Percentiles rank a stretch among this genome's conserved stretches.
These are phyloP conservation scores for Catostylus mosaicus DNA, from an alignment of 30 jellyfish, hydroid and myxozoan species.

Conservation along the genomic window DNA sequence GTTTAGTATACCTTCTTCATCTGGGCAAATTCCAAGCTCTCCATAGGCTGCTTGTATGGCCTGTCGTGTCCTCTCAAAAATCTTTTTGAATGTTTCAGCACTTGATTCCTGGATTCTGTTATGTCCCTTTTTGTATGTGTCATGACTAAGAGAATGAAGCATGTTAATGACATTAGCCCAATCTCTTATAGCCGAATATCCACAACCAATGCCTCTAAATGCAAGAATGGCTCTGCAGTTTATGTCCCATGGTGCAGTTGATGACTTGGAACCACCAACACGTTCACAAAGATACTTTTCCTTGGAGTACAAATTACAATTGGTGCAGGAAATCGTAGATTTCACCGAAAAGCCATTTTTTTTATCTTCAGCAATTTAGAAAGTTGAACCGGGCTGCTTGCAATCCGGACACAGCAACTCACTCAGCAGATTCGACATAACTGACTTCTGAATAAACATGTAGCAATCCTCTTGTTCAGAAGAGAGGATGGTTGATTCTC, in stretches of 20 bases:
- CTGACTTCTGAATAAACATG: constrained; percentile 9
- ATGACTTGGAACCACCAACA: constrained; percentile 23
- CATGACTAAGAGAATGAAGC: constrained; percentile 26
- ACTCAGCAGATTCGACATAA: not conserved
- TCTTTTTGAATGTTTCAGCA: not conserved
- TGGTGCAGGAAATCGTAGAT: not conserved
- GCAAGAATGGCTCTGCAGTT: constrained; percentile 38
- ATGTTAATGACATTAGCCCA: constrained; percentile 46
- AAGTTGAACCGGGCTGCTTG: not conserved
- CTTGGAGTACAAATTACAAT: not conserved
- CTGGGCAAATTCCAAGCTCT: constrained; percentile 20
- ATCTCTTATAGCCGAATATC: constrained; percentile 30
- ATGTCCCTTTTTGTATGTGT: not conserved
- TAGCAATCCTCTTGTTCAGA: constrained; percentile 6
- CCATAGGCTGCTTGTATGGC: not conserved
- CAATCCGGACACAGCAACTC: constrained; percentile 4
- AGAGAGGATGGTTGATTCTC: not conserved
- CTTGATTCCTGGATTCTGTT: not conserved
- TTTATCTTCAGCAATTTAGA: not conserved
- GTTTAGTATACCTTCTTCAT: constrained; percentile 26
- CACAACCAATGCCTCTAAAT: constrained; percentile 52
- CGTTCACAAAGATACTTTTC: constrained; percentile 11
- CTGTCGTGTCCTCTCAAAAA: not conserved
- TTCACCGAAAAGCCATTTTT: constrained; percentile 6
- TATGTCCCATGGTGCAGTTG: constrained; percentile 5